Percentiles rank a stretch among this genome's conserved stretches.
phyloP scores from a whole-genome alignment of 2,113 vertebrate species.

The Triplophysa tibetana region DNA sequence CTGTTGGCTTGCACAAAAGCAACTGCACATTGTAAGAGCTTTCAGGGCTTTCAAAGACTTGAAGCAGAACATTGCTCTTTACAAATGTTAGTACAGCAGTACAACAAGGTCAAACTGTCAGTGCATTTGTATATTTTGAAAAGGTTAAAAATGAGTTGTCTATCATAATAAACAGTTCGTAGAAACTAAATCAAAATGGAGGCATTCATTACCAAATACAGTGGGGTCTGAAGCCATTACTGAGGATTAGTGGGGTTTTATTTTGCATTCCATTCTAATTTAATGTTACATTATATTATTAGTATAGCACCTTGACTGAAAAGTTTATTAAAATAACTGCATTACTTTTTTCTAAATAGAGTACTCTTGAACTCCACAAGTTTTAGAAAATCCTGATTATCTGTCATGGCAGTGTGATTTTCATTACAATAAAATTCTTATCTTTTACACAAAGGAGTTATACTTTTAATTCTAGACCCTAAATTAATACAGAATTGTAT shows the following conservation, averaged over 20 bases:
- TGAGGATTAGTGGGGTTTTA: background rate
- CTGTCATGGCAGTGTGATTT: no score
- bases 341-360: no score
- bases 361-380: no score
- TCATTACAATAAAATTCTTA: no score
- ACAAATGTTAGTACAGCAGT: constrained; percentile 20
- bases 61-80: constrained; percentile 10
- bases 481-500: no score
- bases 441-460: no score
- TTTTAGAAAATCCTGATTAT: no score
- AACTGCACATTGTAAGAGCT: background rate
- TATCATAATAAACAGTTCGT: background rate
- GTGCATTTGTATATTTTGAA: constrained; percentile 10
- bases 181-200: background rate
- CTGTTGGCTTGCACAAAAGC: background rate
- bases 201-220: background rate
- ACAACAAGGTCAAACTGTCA: constrained; percentile 4
- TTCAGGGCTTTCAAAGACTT: constrained; percentile 20
- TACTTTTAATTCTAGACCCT: no score
- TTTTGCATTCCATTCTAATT: background rate
- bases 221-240: background rate
- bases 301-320: background rate
- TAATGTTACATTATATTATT: background rate
- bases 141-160: constrained; percentile 3
- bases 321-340: no score